Evolutionary conservation across 2,113 vertebrate genomes (phyloP).

Genomic region (Papio anubis): DNA sequence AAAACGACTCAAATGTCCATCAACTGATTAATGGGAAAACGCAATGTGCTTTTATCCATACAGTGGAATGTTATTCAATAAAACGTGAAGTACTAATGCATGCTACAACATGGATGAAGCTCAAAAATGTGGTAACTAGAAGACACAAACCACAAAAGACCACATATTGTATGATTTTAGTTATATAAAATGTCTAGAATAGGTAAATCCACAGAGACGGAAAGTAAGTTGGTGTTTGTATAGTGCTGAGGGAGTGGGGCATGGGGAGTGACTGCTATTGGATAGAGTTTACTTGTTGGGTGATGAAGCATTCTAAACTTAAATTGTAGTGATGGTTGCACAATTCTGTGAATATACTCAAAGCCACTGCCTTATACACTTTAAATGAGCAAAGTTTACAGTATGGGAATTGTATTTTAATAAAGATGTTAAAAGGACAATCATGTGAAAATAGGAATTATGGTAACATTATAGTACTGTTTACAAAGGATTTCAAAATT

Average conservation of each 20-base stretch:
- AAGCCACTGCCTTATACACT: not conserved
- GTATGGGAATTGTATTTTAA: not conserved
- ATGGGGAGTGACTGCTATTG: not conserved
- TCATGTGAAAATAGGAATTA: not conserved
- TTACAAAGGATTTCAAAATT: not conserved
- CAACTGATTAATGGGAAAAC: not conserved
- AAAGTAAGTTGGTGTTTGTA: not conserved
- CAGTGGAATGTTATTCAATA: not conserved
- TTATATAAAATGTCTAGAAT: not conserved
- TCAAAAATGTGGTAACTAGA: not conserved
- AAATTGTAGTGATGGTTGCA: not conserved
- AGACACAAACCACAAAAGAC: not conserved
- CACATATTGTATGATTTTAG: not conserved
- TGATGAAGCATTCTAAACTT: not conserved
- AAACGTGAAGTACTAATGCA: not conserved
- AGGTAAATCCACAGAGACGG: not conserved
- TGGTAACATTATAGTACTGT: not conserved
- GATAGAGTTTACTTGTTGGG: not conserved
- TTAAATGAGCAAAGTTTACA: not conserved
- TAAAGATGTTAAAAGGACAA: not conserved
- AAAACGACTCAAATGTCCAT: not conserved
- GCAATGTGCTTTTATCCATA: not conserved
- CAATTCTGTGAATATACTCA: not conserved
- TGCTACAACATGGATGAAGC: not conserved
- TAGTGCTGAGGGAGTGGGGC: not conserved